These are phyloP conservation scores for Agrochola lychnidis DNA, from an alignment of 2,888 invertebrate genomes.

Conservation along the genomic window DNA sequence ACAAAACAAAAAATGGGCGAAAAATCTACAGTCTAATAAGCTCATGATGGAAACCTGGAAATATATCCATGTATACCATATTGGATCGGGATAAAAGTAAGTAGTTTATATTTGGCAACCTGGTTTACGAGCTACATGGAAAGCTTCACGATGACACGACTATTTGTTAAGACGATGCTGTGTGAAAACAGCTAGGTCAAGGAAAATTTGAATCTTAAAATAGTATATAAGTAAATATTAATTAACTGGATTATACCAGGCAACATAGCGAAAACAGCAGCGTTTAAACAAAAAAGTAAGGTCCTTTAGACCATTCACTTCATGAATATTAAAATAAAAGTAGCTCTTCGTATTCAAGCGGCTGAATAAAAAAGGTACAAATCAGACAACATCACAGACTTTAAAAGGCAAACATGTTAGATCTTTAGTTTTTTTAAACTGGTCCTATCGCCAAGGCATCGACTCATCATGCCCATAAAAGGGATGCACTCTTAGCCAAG, in stretches of 20 bases:
- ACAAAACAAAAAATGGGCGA: too few species aligned
- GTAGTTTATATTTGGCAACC: neutral
- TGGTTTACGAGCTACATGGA: neutral
- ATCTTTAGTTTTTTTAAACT: slow-evolving; percentile 31
- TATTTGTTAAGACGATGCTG: neutral
- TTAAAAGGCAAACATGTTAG: slow-evolving; percentile 25
- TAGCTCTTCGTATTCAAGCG: neutral
- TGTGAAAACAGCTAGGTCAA: neutral
- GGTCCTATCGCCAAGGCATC: slow-evolving; percentile 16
- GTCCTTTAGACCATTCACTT: slow-evolving; percentile 6
- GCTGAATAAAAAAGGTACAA: slow-evolving; percentile 30
- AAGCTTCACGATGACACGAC: neutral
- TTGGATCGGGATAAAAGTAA: neutral
- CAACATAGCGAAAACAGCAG: neutral
- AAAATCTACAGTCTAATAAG: neutral
- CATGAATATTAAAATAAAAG: slow-evolving; percentile 44
- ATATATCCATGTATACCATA: neutral
- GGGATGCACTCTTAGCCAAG: slow-evolving; percentile 15
- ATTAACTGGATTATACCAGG: neutral
- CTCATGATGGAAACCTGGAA: neutral
- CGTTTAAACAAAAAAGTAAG: slow-evolving; percentile 1
- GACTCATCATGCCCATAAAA: slow-evolving; percentile 50
- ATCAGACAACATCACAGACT: slow-evolving; percentile 27
- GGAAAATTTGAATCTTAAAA: neutral
- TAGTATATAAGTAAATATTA: too few species aligned